Conservation (phyloP, 2,113 vertebrate species). For the Pseudopodoces humilis region DNA sequence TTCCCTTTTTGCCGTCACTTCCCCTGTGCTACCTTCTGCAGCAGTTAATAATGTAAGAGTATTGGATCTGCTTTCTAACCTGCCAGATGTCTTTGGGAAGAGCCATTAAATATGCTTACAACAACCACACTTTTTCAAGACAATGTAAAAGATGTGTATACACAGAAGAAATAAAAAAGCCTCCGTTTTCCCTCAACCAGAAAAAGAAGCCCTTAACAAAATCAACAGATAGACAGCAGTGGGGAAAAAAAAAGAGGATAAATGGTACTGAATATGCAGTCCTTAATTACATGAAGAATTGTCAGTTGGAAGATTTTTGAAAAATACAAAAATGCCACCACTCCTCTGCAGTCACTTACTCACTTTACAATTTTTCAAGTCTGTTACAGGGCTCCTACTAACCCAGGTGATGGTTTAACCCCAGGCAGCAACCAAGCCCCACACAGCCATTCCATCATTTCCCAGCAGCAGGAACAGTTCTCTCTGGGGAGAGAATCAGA, state of each 20-base stretch:
- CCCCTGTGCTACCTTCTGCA: not conserved
- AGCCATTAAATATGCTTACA: not conserved
- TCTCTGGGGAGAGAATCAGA: not conserved
- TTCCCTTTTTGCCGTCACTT: not conserved
- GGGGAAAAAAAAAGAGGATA: not conserved
- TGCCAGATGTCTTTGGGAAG: not conserved
- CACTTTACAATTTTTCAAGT: not conserved
- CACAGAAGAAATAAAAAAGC: not conserved
- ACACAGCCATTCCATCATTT: not conserved
- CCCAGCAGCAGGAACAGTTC: rapidly evolving
- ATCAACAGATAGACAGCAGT: not conserved
- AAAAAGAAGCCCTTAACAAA: not conserved
- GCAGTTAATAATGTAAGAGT: not conserved
- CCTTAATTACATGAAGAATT: not conserved
- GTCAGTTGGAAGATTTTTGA: not conserved
- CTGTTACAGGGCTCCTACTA: not conserved
- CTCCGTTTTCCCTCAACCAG: not conserved
- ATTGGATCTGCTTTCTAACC: not conserved
- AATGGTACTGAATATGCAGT: not conserved
- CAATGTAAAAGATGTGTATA: not conserved
- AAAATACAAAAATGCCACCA: not conserved
- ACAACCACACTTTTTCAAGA: not conserved
- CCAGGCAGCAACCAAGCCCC: not conserved
- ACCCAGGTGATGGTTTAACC: not conserved
- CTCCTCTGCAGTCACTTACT: not conserved